Evolutionary conservation across 2,888 invertebrate species (phyloP).

Genomic region (Rotaria macrura): DNA sequence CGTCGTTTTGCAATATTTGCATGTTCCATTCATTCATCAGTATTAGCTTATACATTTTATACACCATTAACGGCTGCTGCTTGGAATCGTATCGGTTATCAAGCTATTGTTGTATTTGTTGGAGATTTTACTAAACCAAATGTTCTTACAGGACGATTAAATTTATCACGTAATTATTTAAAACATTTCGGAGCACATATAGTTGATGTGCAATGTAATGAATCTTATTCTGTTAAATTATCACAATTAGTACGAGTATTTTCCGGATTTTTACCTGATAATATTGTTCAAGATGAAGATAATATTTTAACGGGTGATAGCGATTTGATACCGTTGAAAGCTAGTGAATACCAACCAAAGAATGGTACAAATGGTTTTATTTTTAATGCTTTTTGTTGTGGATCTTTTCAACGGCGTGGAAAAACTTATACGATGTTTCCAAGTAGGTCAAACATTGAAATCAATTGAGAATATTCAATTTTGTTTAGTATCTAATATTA

Average conservation of each 20-base stretch:
- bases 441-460: not conserved
- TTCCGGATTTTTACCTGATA: not conserved
- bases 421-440: constrained; percentile 14
- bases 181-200: not conserved
- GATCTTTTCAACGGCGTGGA: not conserved
- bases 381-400: constrained; percentile 21
- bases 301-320: constrained; percentile 7
- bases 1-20: constrained; percentile 7
- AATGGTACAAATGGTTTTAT: not conserved
- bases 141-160: not conserved
- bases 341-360: not conserved
- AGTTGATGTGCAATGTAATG: not conserved
- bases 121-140: not conserved
- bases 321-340: constrained; percentile 11
- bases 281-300: not conserved
- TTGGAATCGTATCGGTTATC: constrained; percentile 15
- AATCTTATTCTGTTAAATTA: not conserved
- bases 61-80: not conserved
- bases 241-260: not conserved
- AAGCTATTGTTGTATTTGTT: not conserved
- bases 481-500: too few species aligned
- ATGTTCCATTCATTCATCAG: not conserved
- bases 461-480: too few species aligned
- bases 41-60: not conserved
- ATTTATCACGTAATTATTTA: not conserved